Evolutionary conservation across 2,113 vertebrate species (phyloP).

Genomic region (Xiphorhynchus elegans): DNA sequence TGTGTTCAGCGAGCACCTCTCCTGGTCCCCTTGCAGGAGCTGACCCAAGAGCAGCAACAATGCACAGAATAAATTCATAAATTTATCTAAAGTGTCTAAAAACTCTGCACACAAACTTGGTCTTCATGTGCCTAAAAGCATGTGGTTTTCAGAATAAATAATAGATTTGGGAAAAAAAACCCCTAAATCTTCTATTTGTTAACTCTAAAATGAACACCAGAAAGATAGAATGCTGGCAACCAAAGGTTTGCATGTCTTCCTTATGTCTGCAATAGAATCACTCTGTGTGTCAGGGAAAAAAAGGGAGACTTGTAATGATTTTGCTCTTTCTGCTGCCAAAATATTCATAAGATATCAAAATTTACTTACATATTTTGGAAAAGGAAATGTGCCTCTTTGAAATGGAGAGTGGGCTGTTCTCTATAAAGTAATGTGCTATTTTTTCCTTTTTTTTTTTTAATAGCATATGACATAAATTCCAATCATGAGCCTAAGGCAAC

Average conservation of each 20-base stretch:
- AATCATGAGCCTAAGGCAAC: background rate
- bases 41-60: background rate
- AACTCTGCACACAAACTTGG: background rate
- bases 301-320: background rate
- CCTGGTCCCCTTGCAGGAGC: background rate
- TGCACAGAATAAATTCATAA: background rate
- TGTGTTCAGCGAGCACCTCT: background rate
- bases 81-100: background rate
- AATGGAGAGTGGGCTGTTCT: background rate
- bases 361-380: background rate
- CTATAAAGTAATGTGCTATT: background rate
- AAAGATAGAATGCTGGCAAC: accelerated
- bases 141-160: background rate
- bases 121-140: background rate
- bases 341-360: background rate
- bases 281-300: background rate
- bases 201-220: background rate
- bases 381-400: background rate
- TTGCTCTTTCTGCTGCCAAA: background rate
- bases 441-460: background rate
- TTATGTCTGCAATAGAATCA: background rate
- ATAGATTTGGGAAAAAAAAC: background rate
- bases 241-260: background rate
- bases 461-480: background rate
- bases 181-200: background rate